Base-by-base conservation (phyloP, 2,113 vertebrate species). In the Halichoerus grypus region DNA sequence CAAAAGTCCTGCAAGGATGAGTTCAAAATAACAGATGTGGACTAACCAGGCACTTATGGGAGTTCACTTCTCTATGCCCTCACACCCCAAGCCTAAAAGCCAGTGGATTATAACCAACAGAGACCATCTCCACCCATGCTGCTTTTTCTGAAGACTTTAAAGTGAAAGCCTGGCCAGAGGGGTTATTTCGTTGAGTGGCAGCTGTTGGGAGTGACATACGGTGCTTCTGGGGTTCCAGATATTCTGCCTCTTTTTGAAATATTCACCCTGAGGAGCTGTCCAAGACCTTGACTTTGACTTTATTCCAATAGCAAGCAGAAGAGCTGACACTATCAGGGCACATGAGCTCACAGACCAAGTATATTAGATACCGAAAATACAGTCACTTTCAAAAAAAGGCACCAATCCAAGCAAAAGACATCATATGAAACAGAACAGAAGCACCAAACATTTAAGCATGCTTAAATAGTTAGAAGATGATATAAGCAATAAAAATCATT, bases 241-340 rank as follows among this genome's bases (percentile, higher is more conserved):
- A 86, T 59, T 93, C 57, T 84, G 6, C 9, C 22, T 84, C 4
- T 79, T 7, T 87, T 94, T 76, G 42, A 81, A 91, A 93, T 88
- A 91, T 91, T 93, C 13, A 81, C 24, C 16, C 24, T 3, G 14
- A 91, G 39, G 21, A 16, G 49, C 28, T 71, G 19, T 79, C 31
- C 21, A 72, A 93, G 76, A n/a, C 39, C 51, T 89, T 88, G 79
- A 93, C 59, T 53, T 61, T 82, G 53, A 86, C 12, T 94, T 95
- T 91, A 26, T 85, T 88, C 42, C 49, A 88, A 15, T 76, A 59
- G 10, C 57, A 72, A 84, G 12, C 21, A 84, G 33, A 59, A 95
- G 26, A 63, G 24, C n/a, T 93, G 63, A 84, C 10, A 91, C 28
- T 59, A n/a, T 10, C 33, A 93, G 71, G 55, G 49, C 76, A 61